Percentiles rank a stretch among this genome's conserved stretches.
Evolutionary conservation across 2,888 invertebrate genomes (phyloP).

Genomic region (Merodon equestris): DNA sequence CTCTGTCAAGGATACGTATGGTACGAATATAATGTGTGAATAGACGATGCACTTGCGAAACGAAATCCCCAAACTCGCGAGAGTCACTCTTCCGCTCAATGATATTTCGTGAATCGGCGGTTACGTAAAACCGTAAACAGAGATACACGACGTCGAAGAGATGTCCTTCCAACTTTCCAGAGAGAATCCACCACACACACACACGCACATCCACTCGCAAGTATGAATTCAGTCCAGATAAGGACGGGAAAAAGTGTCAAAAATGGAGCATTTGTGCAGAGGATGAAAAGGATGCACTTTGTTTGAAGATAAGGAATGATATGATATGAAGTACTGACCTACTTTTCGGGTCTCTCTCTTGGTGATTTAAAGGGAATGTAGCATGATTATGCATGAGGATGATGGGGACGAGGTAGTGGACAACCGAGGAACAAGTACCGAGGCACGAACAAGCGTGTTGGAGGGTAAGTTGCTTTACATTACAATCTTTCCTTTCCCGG

Average conservation of each 20-base stretch:
- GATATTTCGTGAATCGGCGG: slow-evolving; percentile 14
- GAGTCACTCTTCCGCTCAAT: slow-evolving; percentile 15
- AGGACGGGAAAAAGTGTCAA: slow-evolving; percentile 57
- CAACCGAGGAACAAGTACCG: too few species aligned
- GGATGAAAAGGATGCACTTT: slow-evolving; percentile 66
- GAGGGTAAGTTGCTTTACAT: slow-evolving; percentile 58
- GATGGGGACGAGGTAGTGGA: neutral
- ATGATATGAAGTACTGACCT: slow-evolving; percentile 68
- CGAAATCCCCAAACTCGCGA: slow-evolving; percentile 30
- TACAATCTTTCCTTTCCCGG: slow-evolving; percentile 38
- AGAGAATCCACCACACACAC: too few species aligned
- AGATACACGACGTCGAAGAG: slow-evolving; percentile 10
- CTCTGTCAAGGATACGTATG: slow-evolving; percentile 66
- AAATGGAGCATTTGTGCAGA: slow-evolving; percentile 64
- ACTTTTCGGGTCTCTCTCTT: slow-evolving; percentile 55
- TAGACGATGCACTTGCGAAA: too few species aligned
- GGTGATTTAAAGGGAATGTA: slow-evolving; percentile 67
- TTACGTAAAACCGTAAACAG: slow-evolving; percentile 64
- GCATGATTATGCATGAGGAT: slow-evolving; percentile 59
- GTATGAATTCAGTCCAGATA: slow-evolving; percentile 11
- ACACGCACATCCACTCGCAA: too few species aligned
- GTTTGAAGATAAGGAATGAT: slow-evolving; percentile 67
- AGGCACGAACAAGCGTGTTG: slow-evolving; percentile 1
- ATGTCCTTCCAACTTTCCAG: too few species aligned
- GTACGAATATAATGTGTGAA: slow-evolving; percentile 3